phyloP scores from a whole-genome alignment of 2,113 vertebrate species.

The Malurus alboscapulatus region DNA sequence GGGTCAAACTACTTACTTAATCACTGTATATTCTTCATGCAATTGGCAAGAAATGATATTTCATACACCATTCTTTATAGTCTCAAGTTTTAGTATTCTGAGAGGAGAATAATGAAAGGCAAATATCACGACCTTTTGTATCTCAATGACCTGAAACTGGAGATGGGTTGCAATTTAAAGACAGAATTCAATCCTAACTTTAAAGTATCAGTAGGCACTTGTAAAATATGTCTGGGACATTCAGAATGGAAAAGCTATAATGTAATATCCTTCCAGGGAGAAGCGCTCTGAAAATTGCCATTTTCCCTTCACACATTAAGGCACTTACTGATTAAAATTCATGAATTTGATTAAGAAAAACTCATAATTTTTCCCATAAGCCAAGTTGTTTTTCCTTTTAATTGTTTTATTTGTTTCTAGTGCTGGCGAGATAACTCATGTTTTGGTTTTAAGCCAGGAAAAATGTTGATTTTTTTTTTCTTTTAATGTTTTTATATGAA shows the following conservation, averaged over 20 bases:
- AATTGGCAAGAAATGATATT: constrained; percentile 57
- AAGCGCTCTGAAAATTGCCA: constrained; percentile 12
- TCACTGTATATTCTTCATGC: constrained; percentile 58
- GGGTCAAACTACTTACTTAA: constrained; percentile 62
- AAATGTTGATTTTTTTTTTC: neutral
- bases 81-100: constrained; percentile 50
- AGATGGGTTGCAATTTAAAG: constrained; percentile 53
- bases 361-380: neutral
- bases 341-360: constrained; percentile 21
- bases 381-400: neutral
- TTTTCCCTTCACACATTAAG: constrained; percentile 30
- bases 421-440: neutral
- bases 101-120: constrained; percentile 53
- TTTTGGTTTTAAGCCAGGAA: neutral
- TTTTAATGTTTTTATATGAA: neutral
- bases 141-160: constrained; percentile 60
- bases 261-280: constrained; percentile 12
- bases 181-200: constrained; percentile 37
- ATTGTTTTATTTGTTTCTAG: constrained; percentile 23
- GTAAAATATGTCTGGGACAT: constrained; percentile 45
- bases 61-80: constrained; percentile 36
- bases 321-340: constrained; percentile 29
- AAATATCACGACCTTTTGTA: constrained; percentile 59
- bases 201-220: constrained; percentile 30
- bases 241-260: constrained; percentile 20